Evolutionary conservation across 2,797 vertebrate species (phyloP), one percentile per base, ranked within the genome.

Genomic region (Acridotheres tristis): DNA sequence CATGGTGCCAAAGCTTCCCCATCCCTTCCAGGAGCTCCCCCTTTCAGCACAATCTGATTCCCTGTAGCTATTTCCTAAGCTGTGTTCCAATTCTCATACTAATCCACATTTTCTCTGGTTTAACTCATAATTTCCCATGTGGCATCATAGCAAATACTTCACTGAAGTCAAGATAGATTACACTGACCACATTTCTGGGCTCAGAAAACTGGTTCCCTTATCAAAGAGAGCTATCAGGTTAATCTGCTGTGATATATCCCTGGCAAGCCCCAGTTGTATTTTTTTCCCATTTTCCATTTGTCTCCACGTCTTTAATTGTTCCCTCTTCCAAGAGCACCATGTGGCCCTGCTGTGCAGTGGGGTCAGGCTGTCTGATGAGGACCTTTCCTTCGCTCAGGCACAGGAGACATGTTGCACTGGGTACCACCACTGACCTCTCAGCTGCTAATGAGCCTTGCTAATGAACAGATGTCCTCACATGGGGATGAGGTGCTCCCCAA

Each of bases 101-200:
- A 93, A 96, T 96, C 82, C 91, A 95, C 95, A 96, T 96, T 96
- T 96, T 96, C 95, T 96, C 82, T 94, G 94, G 89, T 96, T 96
- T 96, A 96, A 96, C 95, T 96, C 94, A 95, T 94, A 95, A 96
- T 95, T 96, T 96, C 96, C 96, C 96, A 95, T 72, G 96, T 93
- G 95, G 95, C 75, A 95, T 53, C 76, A 54, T 68, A 93, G 85
- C 91, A 92, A 96, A 96, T 92, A 71, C 87, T 92, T 93, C 72
- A 75, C 79, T 92, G 93, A 95, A 96, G 89, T 88, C 85, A 91
- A 92, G 96, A 96, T 61, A 93, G 88, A 96, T 93, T 96, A 91
- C 76, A 94, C 51, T 27, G 48, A 91, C 87, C 47, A 45, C 79
- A 77, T 94, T 96, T 96, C 96, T 95, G 94, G 96, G 85, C 88